phyloP scores from a whole-genome alignment of 23 tunicate genomes.

The Ciona savignyi region DNA sequence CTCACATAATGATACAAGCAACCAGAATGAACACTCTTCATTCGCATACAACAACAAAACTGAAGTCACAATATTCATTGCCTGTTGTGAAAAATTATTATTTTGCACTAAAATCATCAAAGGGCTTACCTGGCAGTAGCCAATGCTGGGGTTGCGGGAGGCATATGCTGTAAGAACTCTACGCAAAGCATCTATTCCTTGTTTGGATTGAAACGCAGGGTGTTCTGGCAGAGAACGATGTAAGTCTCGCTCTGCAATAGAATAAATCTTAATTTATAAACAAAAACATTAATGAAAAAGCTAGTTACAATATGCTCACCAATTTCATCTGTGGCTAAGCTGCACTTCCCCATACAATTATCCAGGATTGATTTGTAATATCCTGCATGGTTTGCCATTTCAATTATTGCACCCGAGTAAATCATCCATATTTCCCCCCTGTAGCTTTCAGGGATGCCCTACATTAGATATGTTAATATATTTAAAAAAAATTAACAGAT shows the following conservation, averaged over 20 bases:
- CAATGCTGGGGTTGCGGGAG: constrained; percentile 92
- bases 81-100: constrained; percentile 30
- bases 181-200: constrained; percentile 90
- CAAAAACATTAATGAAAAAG: background rate
- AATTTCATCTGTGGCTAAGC: constrained; percentile 94
- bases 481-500: too few relatives aligned
- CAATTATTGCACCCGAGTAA: constrained; percentile 93
- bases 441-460: constrained; percentile 83
- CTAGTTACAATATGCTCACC: constrained; percentile 34
- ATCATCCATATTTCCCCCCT: constrained; percentile 99
- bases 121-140: constrained; percentile 86
- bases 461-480: background rate
- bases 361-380: constrained; percentile 78
- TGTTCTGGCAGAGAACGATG: constrained; percentile 97
- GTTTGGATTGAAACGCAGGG: constrained; percentile 93
- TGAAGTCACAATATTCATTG: constrained; percentile 98
- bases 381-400: constrained; percentile 74
- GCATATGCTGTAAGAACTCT: constrained; percentile 94
- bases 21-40: constrained; percentile 97
- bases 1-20: constrained; percentile 88
- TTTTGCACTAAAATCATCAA: background rate
- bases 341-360: constrained; percentile 76
- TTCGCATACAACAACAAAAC: constrained; percentile 79
- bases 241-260: constrained; percentile 62
- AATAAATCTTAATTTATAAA: background rate